These are phyloP conservation scores for Tychaedon coryphoeus DNA, from an alignment of 2,113 vertebrate genomes.

Conservation along the genomic window DNA sequence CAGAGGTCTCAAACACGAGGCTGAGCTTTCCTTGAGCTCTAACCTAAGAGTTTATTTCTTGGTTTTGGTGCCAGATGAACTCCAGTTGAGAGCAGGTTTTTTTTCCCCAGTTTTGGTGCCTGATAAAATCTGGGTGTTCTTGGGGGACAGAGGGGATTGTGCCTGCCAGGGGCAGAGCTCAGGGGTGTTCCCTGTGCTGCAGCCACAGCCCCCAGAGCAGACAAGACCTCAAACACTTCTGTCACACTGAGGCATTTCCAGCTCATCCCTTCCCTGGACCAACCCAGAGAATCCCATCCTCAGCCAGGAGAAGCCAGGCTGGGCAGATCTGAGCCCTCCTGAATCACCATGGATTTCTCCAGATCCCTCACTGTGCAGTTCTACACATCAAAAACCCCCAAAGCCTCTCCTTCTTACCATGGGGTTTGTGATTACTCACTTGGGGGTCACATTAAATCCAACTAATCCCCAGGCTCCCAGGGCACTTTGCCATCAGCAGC, in stretches of 20 bases:
- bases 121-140: too few relatives aligned
- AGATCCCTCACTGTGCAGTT: neutral
- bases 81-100: neutral
- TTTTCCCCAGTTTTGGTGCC: neutral
- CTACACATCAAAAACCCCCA: neutral
- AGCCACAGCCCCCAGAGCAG: neutral
- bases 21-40: neutral
- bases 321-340: neutral
- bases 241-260: neutral
- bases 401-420: neutral
- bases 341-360: neutral
- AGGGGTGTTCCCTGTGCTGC: neutral
- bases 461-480: neutral
- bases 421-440: neutral
- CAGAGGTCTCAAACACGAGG: fast-evolving
- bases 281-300: neutral
- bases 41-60: neutral
- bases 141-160: neutral
- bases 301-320: neutral
- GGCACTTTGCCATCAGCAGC: neutral
- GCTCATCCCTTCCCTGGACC: neutral
- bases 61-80: neutral
- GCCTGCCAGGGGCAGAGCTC: neutral
- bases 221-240: neutral
- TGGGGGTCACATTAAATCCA: neutral